phyloP scores from a whole-genome alignment of 1,140 invertebrate genomes.

The Platorchestia sp. region DNA sequence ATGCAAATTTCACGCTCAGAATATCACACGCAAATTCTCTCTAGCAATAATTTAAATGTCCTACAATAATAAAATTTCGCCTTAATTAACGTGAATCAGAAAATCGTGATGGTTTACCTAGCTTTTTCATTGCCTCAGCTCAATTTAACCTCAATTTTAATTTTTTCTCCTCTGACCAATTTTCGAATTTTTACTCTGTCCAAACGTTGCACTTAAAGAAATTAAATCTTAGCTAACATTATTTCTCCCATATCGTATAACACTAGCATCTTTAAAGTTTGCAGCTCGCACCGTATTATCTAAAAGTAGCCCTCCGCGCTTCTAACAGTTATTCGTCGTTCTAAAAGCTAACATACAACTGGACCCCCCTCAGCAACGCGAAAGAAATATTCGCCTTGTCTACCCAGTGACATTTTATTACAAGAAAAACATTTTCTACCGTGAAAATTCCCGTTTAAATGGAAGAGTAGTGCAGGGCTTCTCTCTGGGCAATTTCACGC shows the following conservation, averaged over 20 bases:
- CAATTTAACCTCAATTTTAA: not conserved
- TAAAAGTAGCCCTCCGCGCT: not conserved
- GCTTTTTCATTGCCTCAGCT: too few species aligned
- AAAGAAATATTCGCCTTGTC: not conserved
- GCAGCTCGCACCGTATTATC: not conserved
- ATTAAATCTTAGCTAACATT: not conserved
- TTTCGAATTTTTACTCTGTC: not conserved
- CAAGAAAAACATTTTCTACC: not conserved
- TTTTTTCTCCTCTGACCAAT: not conserved
- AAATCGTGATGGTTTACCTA: too few species aligned
- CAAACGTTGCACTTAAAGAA: not conserved
- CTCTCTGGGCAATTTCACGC: not conserved
- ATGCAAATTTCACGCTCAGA: too few species aligned
- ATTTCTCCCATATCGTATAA: not conserved
- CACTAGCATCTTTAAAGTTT: not conserved
- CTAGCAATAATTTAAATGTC: too few species aligned
- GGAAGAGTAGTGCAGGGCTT: not conserved
- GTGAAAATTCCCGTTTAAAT: not conserved
- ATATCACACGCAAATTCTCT: too few species aligned
- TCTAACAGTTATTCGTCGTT: too few species aligned
- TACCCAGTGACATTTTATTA: not conserved
- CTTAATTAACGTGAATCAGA: too few species aligned
- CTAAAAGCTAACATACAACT: too few species aligned
- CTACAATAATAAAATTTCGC: too few species aligned
- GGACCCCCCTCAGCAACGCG: too few species aligned